A percentile compares a stretch with the other conserved stretches of the same genome.
Conservation (phyloP, 35 echinoderm and acorn worm species). For the Eucidaris tribuloides region DNA sequence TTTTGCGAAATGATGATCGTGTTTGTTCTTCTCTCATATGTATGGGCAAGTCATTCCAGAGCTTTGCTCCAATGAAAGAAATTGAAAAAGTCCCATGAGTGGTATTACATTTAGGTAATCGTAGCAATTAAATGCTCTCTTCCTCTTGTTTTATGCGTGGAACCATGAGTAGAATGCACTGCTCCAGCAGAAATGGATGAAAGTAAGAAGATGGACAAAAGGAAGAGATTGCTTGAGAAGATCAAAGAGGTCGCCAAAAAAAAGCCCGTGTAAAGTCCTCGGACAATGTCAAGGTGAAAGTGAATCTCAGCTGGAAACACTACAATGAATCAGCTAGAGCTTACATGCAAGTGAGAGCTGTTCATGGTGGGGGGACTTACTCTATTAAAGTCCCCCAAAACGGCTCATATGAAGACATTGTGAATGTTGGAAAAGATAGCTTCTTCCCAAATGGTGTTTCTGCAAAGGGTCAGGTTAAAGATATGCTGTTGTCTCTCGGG, state of each 20-base stretch:
- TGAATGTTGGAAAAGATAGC: background rate
- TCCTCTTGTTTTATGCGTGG: too few relatives aligned
- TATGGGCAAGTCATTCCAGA: too few relatives aligned
- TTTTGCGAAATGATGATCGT: too few relatives aligned
- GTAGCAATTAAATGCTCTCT: too few relatives aligned
- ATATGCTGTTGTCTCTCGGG: background rate
- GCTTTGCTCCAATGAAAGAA: too few relatives aligned
- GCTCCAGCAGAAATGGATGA: background rate
- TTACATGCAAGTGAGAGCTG: background rate
- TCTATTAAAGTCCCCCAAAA: background rate
- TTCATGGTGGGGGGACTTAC: conserved; percentile 8
- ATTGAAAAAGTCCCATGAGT: too few relatives aligned
- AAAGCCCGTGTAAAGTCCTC: too few relatives aligned
- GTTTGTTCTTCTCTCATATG: too few relatives aligned
- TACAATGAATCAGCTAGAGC: conserved; percentile 1
- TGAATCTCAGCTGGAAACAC: background rate
- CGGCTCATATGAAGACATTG: conserved; percentile 3
- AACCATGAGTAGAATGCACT: too few relatives aligned
- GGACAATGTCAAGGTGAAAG: background rate
- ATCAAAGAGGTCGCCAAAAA: too few relatives aligned
- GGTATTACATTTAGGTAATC: too few relatives aligned
- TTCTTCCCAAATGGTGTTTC: background rate
- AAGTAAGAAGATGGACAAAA: background rate
- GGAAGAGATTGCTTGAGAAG: too few relatives aligned
- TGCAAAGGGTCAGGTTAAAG: background rate